Conservation (phyloP, 2,113 vertebrate genomes). For the Pseudonaja textilis region DNA sequence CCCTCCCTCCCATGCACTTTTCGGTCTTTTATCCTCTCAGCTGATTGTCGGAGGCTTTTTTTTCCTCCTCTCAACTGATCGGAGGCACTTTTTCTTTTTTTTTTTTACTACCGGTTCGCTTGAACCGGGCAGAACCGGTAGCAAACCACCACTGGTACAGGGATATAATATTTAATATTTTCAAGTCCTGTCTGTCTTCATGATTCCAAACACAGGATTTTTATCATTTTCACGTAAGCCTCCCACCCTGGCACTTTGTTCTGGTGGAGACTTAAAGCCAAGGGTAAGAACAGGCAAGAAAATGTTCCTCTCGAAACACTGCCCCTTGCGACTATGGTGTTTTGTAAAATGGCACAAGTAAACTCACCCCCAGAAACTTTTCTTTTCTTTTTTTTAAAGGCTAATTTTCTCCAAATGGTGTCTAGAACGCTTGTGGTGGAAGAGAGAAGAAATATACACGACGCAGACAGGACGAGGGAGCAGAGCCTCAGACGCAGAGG, state of each 20-base stretch:
- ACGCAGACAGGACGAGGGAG: slow-evolving; percentile 72
- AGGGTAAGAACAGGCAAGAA: not conserved
- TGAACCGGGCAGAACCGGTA: too few species aligned
- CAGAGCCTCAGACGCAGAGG: slow-evolving; percentile 72
- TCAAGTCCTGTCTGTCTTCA: not conserved
- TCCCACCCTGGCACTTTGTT: not conserved
- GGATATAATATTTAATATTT: not conserved
- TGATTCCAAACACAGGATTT: not conserved
- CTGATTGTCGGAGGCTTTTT: too few species aligned
- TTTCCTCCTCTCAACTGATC: too few species aligned
- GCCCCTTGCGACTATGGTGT: not conserved
- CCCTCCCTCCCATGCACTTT: too few species aligned
- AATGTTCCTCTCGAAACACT: not conserved
- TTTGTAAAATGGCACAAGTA: slow-evolving; percentile 8
- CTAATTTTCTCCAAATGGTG: slow-evolving; percentile 2
- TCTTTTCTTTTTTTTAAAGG: slow-evolving; percentile 14
- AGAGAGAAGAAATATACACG: slow-evolving; percentile 44
- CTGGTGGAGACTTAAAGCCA: not conserved
- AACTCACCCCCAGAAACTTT: not conserved
- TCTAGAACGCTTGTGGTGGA: slow-evolving; percentile 26
- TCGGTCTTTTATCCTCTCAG: too few species aligned
- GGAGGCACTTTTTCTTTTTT: too few species aligned
- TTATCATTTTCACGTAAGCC: not conserved
- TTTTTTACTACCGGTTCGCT: too few species aligned
- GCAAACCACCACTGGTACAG: too few species aligned